Base-by-base conservation (phyloP, 2,113 vertebrate genomes). In the Lipotes vexillifer region DNA sequence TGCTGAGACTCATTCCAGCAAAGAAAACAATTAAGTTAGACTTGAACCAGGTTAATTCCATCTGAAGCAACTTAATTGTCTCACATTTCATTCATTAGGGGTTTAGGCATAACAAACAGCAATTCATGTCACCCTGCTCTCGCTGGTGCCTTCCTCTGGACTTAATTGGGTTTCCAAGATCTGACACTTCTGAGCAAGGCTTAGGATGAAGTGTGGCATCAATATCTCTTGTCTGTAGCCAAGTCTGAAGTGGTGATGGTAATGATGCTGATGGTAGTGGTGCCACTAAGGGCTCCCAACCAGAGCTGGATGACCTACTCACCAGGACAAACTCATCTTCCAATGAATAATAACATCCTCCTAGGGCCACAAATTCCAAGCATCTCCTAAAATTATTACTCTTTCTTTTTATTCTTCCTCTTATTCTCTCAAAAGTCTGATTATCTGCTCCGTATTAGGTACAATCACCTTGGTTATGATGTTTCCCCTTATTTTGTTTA, bases 1-100 rank as follows among this genome's bases (percentile, higher is more conserved):
- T 96, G 83, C 93, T 74, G n/a, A 95, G 68, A 90, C 61, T 90
- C 93, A 46, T 85, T 49, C 36, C 49, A 97, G 75, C 78, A 84
- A 96, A 96, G 23, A 46, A 44, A 88, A 88, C 38, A 97, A 89
- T 38, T 41, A 66, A 29, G 38, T 23, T 93, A 93, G 91, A 97
- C 72, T 92, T 18, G 29, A 89, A n/a, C 63, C 89, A 92, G 69
- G 69, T 5, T 71, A 68, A 82, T 74, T 97, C 83, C 80, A 82
- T 23, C 38, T 55, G 83, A 90, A 77, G 85, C 52, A 95, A 8
- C 74, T 84, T 69, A 61, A 81, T 38, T 81, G 20, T 77, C 75
- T 95, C 80, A 69, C 29, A 15, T 83, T 93, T 96, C 82, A 95
- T 61, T 96, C 89, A 66, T 52, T 57, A 31, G 38, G 21, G 59